Evolutionary conservation across 2,888 invertebrate species (phyloP), one percentile per base, ranked within the genome.

Genomic region (Parnassius mnemosyne): DNA sequence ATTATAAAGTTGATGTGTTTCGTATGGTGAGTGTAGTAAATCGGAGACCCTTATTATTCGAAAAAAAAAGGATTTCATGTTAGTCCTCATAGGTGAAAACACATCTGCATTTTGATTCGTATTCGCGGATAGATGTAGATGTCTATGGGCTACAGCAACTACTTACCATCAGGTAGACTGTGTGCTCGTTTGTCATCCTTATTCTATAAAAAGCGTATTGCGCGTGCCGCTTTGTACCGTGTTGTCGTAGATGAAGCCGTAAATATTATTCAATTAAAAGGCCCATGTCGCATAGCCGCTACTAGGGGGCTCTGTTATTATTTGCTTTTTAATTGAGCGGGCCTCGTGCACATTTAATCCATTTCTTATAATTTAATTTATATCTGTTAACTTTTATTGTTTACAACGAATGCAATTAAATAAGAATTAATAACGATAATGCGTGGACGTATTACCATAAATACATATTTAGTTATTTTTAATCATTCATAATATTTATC

Each of bases 191-290:
- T 3, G 25, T 25, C 25, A 25, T 25, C 25, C 5, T 25, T 25
- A 5, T 25, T 25, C 25, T 25, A 25, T 25, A 25, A 25, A 25
- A 25, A 25, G 25, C 25, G 25, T 25, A 25, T 3, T 25, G 3
- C 41, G 53, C 47, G 46, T 63, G 54, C 34, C 57, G 25, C 20
- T 54, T 59, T 63, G 52, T 63, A 59, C 51, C 58, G 58, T 50
- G 59, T 59, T 58, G 51, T 51, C 63, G 63, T 56, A 63, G 55
- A 63, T 59, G 63, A 59, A 63, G 63, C 43, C 41, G 59, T 63
- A 56, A 63, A 59, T 63, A 63, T 63, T 9, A 52, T 55, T 55
- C 25, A 57, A 59, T 57, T 44, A 3, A 9, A 13, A 11, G n/a
- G 20, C 11, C 42, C 52, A 47, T 47, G 61, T 47, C 53, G 52